Conservation (phyloP, 2,888 invertebrate genomes). For the Machimus rusticus region DNA sequence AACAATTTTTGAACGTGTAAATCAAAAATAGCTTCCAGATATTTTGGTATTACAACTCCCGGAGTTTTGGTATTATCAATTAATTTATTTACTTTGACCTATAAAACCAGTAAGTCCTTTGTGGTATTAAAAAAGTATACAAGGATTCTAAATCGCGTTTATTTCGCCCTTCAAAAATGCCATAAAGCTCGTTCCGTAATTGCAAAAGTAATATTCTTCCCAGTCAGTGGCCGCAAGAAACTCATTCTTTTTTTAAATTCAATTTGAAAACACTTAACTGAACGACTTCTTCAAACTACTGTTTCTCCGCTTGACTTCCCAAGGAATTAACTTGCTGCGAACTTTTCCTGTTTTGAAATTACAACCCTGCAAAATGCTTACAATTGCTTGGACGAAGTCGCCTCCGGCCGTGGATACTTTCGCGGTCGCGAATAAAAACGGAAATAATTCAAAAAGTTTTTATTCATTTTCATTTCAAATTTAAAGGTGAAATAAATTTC, state of each 20-base stretch:
- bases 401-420: neutral
- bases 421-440: neutral
- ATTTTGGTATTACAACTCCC: too few species aligned
- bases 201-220: neutral
- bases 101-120: neutral
- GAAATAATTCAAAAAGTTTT: slow-evolving; percentile 25
- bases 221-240: neutral
- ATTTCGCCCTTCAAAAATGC: neutral
- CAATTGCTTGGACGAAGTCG: slow-evolving; percentile 2
- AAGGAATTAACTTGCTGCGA: neutral
- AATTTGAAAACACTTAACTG: slow-evolving; percentile 18
- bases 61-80: neutral
- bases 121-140: neutral
- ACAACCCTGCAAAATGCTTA: slow-evolving; percentile 16
- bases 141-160: neutral
- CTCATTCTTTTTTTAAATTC: slow-evolving; percentile 5
- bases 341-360: slow-evolving; percentile 16
- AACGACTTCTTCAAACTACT: slow-evolving; percentile 16
- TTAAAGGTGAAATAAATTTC: slow-evolving; percentile 23
- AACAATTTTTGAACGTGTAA: too few species aligned
- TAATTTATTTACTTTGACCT: neutral
- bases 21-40: too few species aligned
- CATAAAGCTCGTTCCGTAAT: neutral
- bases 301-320: neutral
- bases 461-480: slow-evolving; percentile 28